Conservation (phyloP, 2,113 vertebrate genomes). For the Prochilodus magdalenae region DNA sequence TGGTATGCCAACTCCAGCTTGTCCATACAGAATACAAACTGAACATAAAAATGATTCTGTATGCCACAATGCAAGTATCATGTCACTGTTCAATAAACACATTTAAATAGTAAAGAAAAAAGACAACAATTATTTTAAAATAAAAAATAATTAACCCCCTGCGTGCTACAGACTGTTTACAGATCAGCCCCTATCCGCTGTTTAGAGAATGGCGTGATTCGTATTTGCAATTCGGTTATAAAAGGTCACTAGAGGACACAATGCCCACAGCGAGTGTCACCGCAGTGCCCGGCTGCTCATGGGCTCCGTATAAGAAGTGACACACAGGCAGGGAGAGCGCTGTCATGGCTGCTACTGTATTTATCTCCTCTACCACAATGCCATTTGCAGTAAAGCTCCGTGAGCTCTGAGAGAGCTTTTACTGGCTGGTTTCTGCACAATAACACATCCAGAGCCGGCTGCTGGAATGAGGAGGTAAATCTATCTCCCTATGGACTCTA, state of each 20-base stretch:
- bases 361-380: constrained; percentile 36
- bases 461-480: constrained; percentile 40
- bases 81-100: too few relatives aligned
- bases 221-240: background rate
- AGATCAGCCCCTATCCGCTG: background rate
- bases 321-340: background rate
- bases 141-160: background rate
- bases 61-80: too few relatives aligned
- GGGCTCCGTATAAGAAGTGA: background rate
- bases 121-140: background rate
- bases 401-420: background rate
- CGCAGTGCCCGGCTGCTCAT: background rate
- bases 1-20: too few relatives aligned
- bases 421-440: constrained; percentile 1
- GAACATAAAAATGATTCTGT: too few relatives aligned
- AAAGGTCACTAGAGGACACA: constrained; percentile 13
- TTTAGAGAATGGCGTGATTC: background rate
- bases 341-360: background rate
- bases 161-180: background rate
- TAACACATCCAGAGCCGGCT: constrained; percentile 23
- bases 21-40: too few relatives aligned
- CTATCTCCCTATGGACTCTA: constrained; percentile 27
- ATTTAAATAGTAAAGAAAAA: background rate
- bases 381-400: constrained; percentile 26
- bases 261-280: background rate